Evolutionary conservation across 1,140 invertebrate genomes (phyloP), one percentile per base, ranked within the genome.

Genomic region (Sesamia nonagrioides): DNA sequence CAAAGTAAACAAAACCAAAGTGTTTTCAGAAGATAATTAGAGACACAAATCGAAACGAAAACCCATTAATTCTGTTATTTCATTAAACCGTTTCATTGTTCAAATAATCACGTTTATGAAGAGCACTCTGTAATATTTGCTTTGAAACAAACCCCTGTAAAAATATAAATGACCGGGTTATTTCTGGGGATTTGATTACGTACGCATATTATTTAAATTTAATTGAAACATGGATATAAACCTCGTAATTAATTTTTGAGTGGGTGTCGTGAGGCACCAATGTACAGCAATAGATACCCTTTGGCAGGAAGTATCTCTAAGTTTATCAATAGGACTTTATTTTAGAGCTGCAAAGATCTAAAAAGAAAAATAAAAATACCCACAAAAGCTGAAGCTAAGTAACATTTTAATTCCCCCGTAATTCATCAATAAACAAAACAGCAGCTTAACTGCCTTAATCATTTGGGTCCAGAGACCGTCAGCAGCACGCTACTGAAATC

Each of bases 21-120:
- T 48, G 4, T 1, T 2, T 48, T 9, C 2, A 2, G 13, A 1
- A 48, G 45, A 48, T 27, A 56, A 56, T 56, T 27, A 9, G 27
- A 56, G 21, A 6, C 54, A 56, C 2, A 56, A 27, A 33, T 56
- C 54, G 21, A 13, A 56, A n/a, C 54, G 13, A 7, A 27, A 27
- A 27, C 0, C 54, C 13, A 56, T 27, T 56, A 56, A 56, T 56
- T 56, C 54, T 13, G 54, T 56, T 56, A 56, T 56, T 56, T 56
- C 18, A 56, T 56, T 56, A 56, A 56, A 54, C 1, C 18, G 11
- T 27, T 56, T 11, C 4, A 56, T 27, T 56, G 18, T 27, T 56
- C 18, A 27, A 56, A 56, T 27, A 27, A 56, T 56, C 13, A 27
- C 54, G 27, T 56, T 56, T 21, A 15, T 1, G 3, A 17, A n/a